Evolutionary conservation across 2,888 invertebrate genomes (phyloP).

Genomic region (Cosmopolites sordidus): DNA sequence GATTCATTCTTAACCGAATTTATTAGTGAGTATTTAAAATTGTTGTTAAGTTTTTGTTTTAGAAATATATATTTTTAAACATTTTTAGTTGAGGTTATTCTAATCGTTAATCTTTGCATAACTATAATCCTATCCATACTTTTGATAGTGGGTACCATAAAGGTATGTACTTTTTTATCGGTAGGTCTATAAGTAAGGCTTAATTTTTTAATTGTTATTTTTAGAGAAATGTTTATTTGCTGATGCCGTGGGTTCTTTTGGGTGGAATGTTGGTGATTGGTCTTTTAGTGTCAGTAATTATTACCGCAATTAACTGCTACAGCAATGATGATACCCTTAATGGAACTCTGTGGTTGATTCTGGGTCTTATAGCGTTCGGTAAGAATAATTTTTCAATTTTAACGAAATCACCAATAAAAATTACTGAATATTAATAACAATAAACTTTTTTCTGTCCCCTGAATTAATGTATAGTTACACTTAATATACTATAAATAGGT

Average conservation of each 20-base stretch:
- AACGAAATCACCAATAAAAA: too few species aligned
- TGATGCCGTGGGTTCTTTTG: slow-evolving; percentile 81
- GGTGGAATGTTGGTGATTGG: slow-evolving; percentile 77
- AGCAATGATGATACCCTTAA: slow-evolving; percentile 56
- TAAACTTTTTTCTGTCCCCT: too few species aligned
- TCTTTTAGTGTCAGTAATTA: slow-evolving; percentile 71
- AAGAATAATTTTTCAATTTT: slow-evolving; percentile 46
- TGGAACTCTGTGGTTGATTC: slow-evolving; percentile 58
- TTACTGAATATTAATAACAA: too few species aligned
- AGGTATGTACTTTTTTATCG: slow-evolving; percentile 54
- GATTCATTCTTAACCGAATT: slow-evolving; percentile 47
- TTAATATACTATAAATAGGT: too few species aligned
- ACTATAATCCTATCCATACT: slow-evolving; percentile 76
- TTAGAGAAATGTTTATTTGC: slow-evolving; percentile 76
- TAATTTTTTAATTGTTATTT: slow-evolving; percentile 31
- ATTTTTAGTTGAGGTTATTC: slow-evolving; percentile 69
- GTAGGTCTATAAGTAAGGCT: neutral
- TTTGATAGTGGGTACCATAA: slow-evolving; percentile 68
- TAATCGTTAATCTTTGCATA: slow-evolving; percentile 75
- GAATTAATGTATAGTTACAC: too few species aligned
- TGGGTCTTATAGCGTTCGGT: slow-evolving; percentile 61
- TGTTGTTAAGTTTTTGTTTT: too few species aligned
- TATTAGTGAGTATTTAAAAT: slow-evolving; percentile 20
- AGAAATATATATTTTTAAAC: neutral
- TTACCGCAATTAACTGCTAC: slow-evolving; percentile 71